Conservation (phyloP, 1,140 invertebrate genomes). For the Holcopasites calliopsidis region DNA sequence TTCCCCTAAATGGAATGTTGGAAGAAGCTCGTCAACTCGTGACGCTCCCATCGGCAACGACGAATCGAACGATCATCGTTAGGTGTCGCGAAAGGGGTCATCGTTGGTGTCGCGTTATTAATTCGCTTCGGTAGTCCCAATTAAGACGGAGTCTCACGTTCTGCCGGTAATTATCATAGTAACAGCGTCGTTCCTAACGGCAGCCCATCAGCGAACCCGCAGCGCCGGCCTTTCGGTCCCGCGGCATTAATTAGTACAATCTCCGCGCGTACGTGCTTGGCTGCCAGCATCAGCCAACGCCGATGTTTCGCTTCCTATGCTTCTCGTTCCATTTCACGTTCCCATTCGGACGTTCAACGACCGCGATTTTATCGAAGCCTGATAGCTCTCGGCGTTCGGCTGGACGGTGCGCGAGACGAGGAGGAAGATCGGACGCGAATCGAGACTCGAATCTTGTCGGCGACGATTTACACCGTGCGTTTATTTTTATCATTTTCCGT, state of each 20-base stretch:
- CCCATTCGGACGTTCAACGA: background rate
- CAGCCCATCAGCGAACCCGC: conserved; percentile 63
- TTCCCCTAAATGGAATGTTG: no score
- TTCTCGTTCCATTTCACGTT: conserved; percentile 14
- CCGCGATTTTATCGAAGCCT: background rate
- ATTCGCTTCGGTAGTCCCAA: conserved; percentile 57
- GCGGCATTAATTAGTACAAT: conserved; percentile 70
- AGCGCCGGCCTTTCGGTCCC: conserved; percentile 46
- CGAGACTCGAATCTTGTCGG: background rate
- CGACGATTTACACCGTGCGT: background rate
- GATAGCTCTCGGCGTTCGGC: background rate
- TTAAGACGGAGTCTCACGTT: conserved; percentile 69
- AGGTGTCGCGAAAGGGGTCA: conserved; percentile 43
- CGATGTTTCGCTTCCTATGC: conserved; percentile 34
- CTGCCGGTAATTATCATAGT: conserved; percentile 69
- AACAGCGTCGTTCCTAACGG: conserved; percentile 64
- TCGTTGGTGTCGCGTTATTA: conserved; percentile 52
- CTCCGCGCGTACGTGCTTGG: conserved; percentile 61
- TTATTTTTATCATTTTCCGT: background rate
- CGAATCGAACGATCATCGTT: background rate
- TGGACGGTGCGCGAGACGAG: background rate
- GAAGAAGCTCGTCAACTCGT: background rate
- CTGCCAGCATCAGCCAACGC: conserved; percentile 36
- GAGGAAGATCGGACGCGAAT: background rate
- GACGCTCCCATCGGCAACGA: background rate